A percentile compares a stretch with the other conserved stretches of the same genome.
phyloP scores from a whole-genome alignment of 92 coral and sea anemone genomes.

The Porites cylindrica region DNA sequence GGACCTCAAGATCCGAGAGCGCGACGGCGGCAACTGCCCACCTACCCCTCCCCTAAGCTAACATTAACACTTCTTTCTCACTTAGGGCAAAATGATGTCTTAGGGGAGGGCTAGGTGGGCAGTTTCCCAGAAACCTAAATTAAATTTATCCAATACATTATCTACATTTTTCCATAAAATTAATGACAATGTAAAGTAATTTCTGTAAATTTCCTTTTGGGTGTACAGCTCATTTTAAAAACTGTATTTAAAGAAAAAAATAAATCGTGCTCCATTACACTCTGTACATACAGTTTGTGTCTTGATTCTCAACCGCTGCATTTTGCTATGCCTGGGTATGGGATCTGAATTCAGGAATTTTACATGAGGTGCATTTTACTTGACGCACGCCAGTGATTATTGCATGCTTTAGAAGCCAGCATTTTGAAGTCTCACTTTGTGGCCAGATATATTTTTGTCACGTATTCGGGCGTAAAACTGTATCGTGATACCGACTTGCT shows the following conservation, averaged over 20 bases:
- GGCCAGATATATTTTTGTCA: background rate
- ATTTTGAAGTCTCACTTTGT: background rate
- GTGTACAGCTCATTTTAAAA: background rate
- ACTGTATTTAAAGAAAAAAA: background rate
- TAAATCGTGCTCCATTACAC: background rate
- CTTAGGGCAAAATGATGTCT: too few relatives aligned
- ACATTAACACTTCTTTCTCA: too few relatives aligned
- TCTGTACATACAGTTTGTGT: background rate
- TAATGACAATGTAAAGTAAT: background rate
- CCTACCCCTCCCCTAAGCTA: too few relatives aligned
- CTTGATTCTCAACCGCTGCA: background rate
- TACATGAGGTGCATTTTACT: background rate
- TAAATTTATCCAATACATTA: too few relatives aligned
- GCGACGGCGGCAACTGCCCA: too few relatives aligned
- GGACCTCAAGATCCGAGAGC: too few relatives aligned
- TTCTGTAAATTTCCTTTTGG: too few relatives aligned
- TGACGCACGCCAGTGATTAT: background rate
- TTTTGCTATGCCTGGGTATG: background rate
- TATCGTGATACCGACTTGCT: constrained; percentile 8
- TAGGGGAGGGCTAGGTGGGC: too few relatives aligned
- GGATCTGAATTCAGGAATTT: background rate
- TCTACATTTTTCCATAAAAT: background rate
- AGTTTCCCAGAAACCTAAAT: too few relatives aligned
- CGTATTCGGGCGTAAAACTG: background rate
- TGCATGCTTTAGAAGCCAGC: background rate